A percentile compares a stretch with the other conserved stretches of the same genome.
These are phyloP conservation scores for Deilephila porcellus DNA, from an alignment of 2,888 invertebrate genomes.

Conservation along the genomic window DNA sequence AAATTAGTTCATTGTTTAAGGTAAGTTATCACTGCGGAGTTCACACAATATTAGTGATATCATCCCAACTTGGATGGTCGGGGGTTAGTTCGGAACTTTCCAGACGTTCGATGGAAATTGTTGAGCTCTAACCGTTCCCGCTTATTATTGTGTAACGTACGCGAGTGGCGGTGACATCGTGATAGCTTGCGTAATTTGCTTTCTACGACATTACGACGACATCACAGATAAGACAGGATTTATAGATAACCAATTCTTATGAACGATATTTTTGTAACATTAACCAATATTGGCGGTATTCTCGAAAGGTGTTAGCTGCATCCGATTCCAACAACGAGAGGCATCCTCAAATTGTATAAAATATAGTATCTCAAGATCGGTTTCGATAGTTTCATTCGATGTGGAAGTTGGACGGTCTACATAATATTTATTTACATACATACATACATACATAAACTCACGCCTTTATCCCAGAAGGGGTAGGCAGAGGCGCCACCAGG, in stretches of 20 bases:
- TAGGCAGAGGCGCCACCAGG: too few relatives aligned
- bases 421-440: too few relatives aligned
- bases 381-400: too few relatives aligned
- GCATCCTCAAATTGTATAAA: too few relatives aligned
- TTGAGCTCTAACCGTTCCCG: constrained; percentile 24
- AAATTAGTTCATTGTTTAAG: constrained; percentile 24
- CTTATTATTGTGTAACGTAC: constrained; percentile 13
- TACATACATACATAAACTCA: too few relatives aligned
- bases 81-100: constrained; percentile 57
- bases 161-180: neutral
- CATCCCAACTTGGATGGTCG: constrained; percentile 33
- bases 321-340: too few relatives aligned
- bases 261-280: too few relatives aligned
- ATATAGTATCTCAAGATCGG: too few relatives aligned
- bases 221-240: neutral
- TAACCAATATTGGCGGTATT: too few relatives aligned
- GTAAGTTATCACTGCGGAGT: constrained; percentile 30
- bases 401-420: too few relatives aligned
- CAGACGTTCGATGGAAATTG: constrained; percentile 60
- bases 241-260: neutral
- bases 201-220: neutral
- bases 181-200: neutral
- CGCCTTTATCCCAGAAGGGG: too few relatives aligned
- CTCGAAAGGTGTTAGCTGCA: too few relatives aligned
- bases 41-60: constrained; percentile 39